Evolutionary conservation across 35 echinoderm and acorn worm genomes (phyloP).

Genomic region (Apostichopus parvimensis): DNA sequence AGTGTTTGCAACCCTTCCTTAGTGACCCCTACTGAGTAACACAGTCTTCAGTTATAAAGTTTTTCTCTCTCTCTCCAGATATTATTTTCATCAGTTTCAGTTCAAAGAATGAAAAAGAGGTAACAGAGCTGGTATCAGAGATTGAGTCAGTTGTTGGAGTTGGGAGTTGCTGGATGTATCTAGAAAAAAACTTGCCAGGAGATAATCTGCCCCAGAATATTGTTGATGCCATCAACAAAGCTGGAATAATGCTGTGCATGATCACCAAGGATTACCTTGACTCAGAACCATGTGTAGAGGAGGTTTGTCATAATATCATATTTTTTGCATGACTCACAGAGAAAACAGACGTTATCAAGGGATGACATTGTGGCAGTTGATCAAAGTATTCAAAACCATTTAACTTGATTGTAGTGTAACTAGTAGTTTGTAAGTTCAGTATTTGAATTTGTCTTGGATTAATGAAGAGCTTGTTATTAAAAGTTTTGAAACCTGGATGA

Average conservation of each 20-base stretch:
- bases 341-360: neutral
- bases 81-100: constrained; percentile 28
- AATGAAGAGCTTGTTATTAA: no score
- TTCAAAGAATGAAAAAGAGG: neutral
- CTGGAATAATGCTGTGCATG: constrained; percentile 1
- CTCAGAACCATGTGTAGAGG: neutral
- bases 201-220: neutral
- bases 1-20: neutral
- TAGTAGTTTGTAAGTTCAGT: no score
- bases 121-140: neutral
- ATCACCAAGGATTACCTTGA: neutral
- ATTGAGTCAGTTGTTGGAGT: constrained; percentile 5
- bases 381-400: neutral
- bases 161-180: constrained; percentile 29
- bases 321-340: neutral
- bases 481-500: no score
- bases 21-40: neutral
- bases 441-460: no score
- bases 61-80: neutral
- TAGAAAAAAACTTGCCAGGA: neutral
- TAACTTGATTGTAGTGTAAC: no score
- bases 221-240: neutral
- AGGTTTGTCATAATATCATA: neutral
- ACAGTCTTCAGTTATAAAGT: no score
- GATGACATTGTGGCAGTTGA: neutral